Evolutionary conservation across 2,888 invertebrate genomes (phyloP).

Genomic region (Cecidostiba fungosa): DNA sequence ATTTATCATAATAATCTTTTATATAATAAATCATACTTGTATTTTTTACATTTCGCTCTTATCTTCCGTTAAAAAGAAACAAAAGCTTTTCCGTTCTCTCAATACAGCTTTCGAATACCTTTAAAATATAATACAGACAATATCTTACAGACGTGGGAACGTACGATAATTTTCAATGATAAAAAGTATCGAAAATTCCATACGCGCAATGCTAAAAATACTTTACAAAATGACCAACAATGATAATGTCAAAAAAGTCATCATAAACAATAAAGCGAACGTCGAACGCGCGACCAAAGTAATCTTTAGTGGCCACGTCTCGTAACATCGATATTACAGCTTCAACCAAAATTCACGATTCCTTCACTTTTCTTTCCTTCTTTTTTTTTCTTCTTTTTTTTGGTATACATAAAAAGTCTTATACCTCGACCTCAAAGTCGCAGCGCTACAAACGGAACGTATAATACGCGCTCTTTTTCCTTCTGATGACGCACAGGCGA

Average conservation of each 20-base stretch:
- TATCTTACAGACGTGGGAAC: background rate
- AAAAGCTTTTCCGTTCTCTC: background rate
- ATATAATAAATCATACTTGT: slow-evolving; percentile 9
- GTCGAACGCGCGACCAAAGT: slow-evolving; percentile 17
- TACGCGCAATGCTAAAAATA: background rate
- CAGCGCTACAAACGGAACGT: background rate
- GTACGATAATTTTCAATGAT: background rate
- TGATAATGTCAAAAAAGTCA: background rate
- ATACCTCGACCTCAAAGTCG: background rate
- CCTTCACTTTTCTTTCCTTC: background rate
- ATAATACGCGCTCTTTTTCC: slow-evolving; percentile 16
- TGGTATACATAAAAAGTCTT: slow-evolving; percentile 35
- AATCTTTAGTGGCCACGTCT: slow-evolving; percentile 33
- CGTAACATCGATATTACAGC: slow-evolving; percentile 9
- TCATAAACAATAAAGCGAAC: slow-evolving; percentile 15
- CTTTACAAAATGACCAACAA: slow-evolving; percentile 34
- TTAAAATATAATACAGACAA: slow-evolving; percentile 26
- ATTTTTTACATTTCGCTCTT: background rate
- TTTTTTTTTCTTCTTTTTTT: background rate
- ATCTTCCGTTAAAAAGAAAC: background rate
- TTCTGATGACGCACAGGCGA: background rate
- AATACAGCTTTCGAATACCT: background rate
- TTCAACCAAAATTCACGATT: background rate
- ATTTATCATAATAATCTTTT: background rate
- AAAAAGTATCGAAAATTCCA: background rate